Base-by-base conservation (phyloP, 2,113 vertebrate species). In the Oreotrochilus melanogaster region DNA sequence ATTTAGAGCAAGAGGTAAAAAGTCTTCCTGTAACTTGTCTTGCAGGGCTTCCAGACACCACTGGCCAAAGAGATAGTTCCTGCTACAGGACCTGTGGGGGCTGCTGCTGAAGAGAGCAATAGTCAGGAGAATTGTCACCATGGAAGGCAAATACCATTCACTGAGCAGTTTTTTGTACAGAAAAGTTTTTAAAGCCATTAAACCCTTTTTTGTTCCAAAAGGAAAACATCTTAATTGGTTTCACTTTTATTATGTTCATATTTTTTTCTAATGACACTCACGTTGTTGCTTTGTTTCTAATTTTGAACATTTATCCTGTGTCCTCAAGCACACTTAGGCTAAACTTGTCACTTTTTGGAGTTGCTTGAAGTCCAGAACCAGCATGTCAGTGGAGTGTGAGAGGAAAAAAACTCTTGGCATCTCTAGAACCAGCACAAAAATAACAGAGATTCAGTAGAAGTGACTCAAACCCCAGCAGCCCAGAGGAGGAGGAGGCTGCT, bases 41-140 rank as follows among this genome's bases (percentile, higher is more conserved):
- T 89, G 24, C 98, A 99, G 99, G 96, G 98, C 98, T 79, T 99
- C 99, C 70, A 97, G 96, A 30, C 98, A 99, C 69, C 99, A 98
- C 91, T 99, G 99, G 99, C 99, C 99, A 7, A 99, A 99, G 97
- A 99, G 99, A 99, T 99, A 98, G 93, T 90, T 58, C 18, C 31
- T 35, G 17, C 45, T 62, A 53, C 35, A 35, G 78, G 72, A 79
- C 57, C 73, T 42, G 12, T 42, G 45, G 78, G 80, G 42, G 66
- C 21, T 66, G 61, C 95, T 85, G 88, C 53, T 18, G 56, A 67
- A 80, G 3, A 11, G 35, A 80, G 39, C 43, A 64, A n/a, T 3
- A 19, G n/a, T 22, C 35, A 19, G 4, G 80, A 82, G 72, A 24
- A 30, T 33, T 69, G 62, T 56, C 45, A 48, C 69, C 65, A 33